phyloP scores from a whole-genome alignment of 2,888 invertebrate species.

The Lucinisca nassula region DNA sequence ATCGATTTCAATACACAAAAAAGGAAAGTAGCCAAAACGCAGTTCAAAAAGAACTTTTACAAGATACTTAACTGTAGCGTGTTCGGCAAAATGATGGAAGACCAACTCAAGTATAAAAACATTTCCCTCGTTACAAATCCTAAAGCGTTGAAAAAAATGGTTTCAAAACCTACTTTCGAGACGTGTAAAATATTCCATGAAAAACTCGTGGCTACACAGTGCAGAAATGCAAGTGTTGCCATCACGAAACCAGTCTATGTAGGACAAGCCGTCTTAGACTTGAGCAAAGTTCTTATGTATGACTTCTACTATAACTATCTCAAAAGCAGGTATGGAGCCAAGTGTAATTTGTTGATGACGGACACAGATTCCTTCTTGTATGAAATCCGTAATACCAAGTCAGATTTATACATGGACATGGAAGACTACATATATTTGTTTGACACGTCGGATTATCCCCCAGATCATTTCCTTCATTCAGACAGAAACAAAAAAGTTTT shows the following conservation, averaged over 20 bases:
- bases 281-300: no score
- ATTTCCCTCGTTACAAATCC: not conserved
- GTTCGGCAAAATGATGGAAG: conserved; percentile 3
- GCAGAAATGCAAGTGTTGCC: not conserved
- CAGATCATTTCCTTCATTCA: not conserved
- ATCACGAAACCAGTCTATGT: not conserved
- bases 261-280: not conserved
- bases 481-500: not conserved
- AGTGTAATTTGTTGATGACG: not conserved
- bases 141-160: not conserved
- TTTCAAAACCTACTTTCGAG: conserved; percentile 1
- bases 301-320: not conserved
- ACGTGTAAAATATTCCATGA: not conserved
- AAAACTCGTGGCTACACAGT: not conserved
- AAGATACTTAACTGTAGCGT: not conserved
- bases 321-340: not conserved
- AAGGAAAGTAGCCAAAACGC: not conserved
- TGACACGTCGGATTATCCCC: not conserved
- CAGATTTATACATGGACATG: no score
- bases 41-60: not conserved
- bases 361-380: not conserved
- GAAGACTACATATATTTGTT: not conserved
- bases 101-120: not conserved
- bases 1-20: not conserved
- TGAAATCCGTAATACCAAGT: not conserved